Conservation (phyloP, 2,797 vertebrate genomes). For the Adelosebastes latens region DNA sequence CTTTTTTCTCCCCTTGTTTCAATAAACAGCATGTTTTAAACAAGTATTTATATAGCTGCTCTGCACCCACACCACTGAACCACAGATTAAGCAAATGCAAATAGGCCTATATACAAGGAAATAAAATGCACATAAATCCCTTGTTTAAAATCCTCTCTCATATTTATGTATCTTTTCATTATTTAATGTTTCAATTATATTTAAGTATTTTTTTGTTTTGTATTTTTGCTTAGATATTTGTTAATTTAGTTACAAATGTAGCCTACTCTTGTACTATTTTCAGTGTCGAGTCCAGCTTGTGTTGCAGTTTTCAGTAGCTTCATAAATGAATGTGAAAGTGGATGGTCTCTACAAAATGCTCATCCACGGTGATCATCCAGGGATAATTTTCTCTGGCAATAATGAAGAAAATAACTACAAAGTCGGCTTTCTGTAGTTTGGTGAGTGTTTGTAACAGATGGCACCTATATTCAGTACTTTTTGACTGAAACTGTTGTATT, state of each 20-base stretch:
- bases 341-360: not conserved
- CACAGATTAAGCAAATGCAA: not conserved
- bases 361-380: too few species aligned
- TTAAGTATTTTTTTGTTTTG: too few species aligned
- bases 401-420: not conserved
- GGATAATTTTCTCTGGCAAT: not conserved
- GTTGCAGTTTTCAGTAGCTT: not conserved
- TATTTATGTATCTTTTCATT: not conserved
- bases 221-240: not conserved
- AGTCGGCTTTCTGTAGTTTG: not conserved
- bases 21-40: not conserved
- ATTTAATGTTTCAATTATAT: too few species aligned
- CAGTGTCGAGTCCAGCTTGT: not conserved
- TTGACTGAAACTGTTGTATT: not conserved
- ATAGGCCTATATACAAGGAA: not conserved
- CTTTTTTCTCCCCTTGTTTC: not conserved
- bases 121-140: not conserved
- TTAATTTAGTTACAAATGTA: not conserved
- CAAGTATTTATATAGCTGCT: not conserved
- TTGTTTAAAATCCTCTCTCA: not conserved
- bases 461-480: not conserved
- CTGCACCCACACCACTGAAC: not conserved
- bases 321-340: not conserved
- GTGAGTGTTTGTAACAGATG: not conserved
- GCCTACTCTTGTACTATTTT: not conserved